Evolutionary conservation across 2,888 invertebrate genomes (phyloP).

Genomic region (Drosophila pseudotakahashii): DNA sequence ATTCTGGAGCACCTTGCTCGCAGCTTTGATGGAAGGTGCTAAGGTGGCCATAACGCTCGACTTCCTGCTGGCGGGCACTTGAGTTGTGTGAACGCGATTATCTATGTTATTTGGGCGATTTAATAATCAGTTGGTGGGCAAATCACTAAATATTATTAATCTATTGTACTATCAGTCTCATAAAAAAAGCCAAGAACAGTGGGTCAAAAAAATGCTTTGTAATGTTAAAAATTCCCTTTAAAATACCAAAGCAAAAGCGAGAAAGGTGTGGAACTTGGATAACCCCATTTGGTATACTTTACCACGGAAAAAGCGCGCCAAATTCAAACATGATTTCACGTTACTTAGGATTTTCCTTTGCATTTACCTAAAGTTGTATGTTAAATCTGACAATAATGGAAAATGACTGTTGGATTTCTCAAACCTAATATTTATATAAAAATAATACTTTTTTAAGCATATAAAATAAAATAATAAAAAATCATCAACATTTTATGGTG

Average conservation of each 20-base stretch:
- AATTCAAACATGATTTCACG: constrained; percentile 9
- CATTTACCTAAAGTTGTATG: background rate
- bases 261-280: constrained; percentile 1
- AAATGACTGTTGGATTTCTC: background rate
- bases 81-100: constrained; percentile 55
- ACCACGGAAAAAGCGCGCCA: constrained; percentile 20
- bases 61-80: constrained; percentile 53
- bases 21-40: constrained; percentile 67
- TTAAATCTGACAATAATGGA: background rate
- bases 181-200: constrained; percentile 9
- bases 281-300: background rate
- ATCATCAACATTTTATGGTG: too few relatives aligned
- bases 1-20: constrained; percentile 81
- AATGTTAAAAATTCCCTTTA: background rate
- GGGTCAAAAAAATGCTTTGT: constrained; percentile 7
- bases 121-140: too few relatives aligned
- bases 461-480: too few relatives aligned
- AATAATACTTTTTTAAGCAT: too few relatives aligned
- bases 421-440: too few relatives aligned
- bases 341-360: constrained; percentile 1
- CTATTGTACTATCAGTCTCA: constrained; percentile 22
- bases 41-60: constrained; percentile 51
- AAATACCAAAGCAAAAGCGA: background rate
- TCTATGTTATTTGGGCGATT: constrained; percentile 43
- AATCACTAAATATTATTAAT: constrained; percentile 5